Conservation (phyloP, 2,888 invertebrate genomes). For the Lumbricus terrestris region DNA sequence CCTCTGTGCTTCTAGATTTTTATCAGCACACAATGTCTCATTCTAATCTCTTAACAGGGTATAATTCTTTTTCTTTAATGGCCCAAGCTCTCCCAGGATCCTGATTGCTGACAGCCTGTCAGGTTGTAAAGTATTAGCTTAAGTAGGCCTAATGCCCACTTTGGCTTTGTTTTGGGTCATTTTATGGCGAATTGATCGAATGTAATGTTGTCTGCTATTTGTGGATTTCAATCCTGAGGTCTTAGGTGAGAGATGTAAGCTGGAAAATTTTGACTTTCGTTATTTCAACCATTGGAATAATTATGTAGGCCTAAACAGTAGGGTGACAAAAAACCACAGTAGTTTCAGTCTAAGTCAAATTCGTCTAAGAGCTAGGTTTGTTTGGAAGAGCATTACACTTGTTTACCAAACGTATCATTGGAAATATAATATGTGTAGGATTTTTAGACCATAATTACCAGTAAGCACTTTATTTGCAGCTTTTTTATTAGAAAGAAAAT, state of each 20-base stretch:
- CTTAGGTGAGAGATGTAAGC: not conserved
- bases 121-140: not conserved
- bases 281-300: not conserved
- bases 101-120: constrained; percentile 3
- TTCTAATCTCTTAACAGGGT: not conserved
- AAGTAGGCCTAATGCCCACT: not conserved
- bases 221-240: not conserved
- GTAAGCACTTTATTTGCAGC: no score
- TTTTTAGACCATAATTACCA: no score
- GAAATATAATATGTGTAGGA: no score
- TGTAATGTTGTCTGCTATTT: not conserved
- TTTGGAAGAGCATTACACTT: no score
- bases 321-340: no score
- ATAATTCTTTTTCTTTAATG: not conserved
- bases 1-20: not conserved
- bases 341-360: no score
- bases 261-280: not conserved
- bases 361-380: no score
- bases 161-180: not conserved
- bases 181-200: not conserved
- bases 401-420: no score
- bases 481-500: no score
- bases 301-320: no score
- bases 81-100: not conserved
- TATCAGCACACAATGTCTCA: not conserved